Evolutionary conservation across 2,888 invertebrate genomes (phyloP), one percentile per base, ranked within the genome.

Genomic region (Drosophila anomelani): DNA sequence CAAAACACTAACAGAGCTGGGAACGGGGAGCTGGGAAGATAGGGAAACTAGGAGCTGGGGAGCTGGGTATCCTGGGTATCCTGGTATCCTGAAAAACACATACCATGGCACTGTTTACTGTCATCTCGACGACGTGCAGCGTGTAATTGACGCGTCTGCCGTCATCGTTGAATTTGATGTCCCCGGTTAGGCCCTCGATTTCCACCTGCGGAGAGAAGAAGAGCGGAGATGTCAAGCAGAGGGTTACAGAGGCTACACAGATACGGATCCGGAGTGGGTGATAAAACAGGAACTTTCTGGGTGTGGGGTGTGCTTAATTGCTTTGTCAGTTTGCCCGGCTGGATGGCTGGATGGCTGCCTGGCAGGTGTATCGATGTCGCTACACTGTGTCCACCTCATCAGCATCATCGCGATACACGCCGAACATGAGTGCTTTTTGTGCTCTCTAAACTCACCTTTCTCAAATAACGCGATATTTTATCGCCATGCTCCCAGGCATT

Each of bases 401-500:
- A 56, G 5, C 29, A 29, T 75, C 56, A 75, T 57, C 56, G 23
- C 26, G 51, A 53, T 53, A 36, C 51, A 53, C 34, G 34, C 9
- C 56, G 56, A 46, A 23, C 63, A 41, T 39, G 46, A 41, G 36
- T 29, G 58, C 26, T 26, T 26, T 26, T 4, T 4, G 26, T 26
- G 26, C 29, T 39, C 63, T 34, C 47, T 47, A 47, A 63, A 80
- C 78, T 88, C 87, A 92, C 92, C 91, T 92, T 97, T 93, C 97
- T 95, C 70, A 98, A 94, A 87, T 96, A 94, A 90, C 96, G 95
- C 20, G 97, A 96, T 89, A 98, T 98, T 93, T 97, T 97, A 91
- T 97, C 97, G 6, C 98, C 98, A 88, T 97, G 96, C 91, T 98
- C 97, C 94, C 97, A 98, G 1, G 96, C 96, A 60, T 96, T 96